Base-by-base conservation (phyloP, 2,113 vertebrate genomes). In the Austrofundulus limnaeus region DNA sequence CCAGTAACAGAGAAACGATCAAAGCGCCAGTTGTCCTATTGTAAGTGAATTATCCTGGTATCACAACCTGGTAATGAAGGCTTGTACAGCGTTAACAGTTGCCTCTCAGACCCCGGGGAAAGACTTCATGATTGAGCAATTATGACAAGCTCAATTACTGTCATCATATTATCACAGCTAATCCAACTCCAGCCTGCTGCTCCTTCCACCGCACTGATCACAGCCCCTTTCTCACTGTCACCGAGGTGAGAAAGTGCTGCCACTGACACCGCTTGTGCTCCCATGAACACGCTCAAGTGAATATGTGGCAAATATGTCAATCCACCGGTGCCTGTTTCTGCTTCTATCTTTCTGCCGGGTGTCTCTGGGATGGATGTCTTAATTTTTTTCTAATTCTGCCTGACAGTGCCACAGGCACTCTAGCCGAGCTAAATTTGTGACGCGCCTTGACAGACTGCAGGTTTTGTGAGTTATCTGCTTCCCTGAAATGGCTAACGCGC, bases 91-190 rank as follows among this genome's bases (percentile, higher is more conserved):
- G 17, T 66, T 78, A 81, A 84, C 85, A 71, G 82, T 86, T 81
- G 62, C 81, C 80, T 87, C 71, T 68, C 74, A 85, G 74, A 78
- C 85, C 87, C 87, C 37, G 34, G 88, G 89, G 86, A 88, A 77
- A 80, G 83, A 59, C 80, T 83, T 75, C 1, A 77, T 88, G 90
- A 91, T 90, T 90, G 87, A 89, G 84, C 89, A 92, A 91, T 91
- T 91, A 90, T 87, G 88, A 90, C 83, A 81, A 90, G 90, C 86
- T 91, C 89, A 92, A 92, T 91, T 92, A 93, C 88, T 90, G 89
- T 91, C 88, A 90, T 87, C 89, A 87, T 90, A 88, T 92, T 90
- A 92, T 91, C 87, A 80, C 84, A 88, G 81, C 89, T 89, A 90
- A 91, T 91, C 87, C 83, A 81, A 66, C 75, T 76, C 77, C 57